Conservation (phyloP, 2,797 vertebrate genomes). For the Rachycentron canadum region DNA sequence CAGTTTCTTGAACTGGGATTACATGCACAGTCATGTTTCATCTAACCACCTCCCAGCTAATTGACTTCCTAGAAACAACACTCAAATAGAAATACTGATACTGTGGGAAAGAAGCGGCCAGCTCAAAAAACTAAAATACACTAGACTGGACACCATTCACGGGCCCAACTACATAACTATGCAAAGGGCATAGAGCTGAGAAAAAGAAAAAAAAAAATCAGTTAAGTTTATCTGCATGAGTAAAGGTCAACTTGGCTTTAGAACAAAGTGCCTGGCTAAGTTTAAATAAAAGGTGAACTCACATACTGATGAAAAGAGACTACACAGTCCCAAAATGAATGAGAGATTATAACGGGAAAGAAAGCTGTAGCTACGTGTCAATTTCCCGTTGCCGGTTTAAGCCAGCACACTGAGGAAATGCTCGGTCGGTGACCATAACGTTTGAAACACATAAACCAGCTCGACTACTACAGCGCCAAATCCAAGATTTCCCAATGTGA, state of each 20-base stretch:
- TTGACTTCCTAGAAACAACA: not conserved
- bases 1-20: not conserved
- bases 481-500: not conserved
- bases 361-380: slow-evolving; percentile 82
- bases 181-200: not conserved
- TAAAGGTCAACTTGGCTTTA: not conserved
- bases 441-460: not conserved
- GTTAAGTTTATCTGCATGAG: not conserved
- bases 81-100: not conserved
- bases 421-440: not conserved
- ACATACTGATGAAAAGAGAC: not conserved
- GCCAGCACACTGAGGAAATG: slow-evolving; percentile 19
- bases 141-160: not conserved
- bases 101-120: not conserved
- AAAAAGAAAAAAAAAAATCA: no score
- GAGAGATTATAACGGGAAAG: slow-evolving; percentile 48
- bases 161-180: not conserved
- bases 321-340: slow-evolving; percentile 6
- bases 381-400: slow-evolving; percentile 61
- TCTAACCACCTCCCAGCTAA: not conserved
- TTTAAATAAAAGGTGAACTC: not conserved
- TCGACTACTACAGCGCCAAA: no score
- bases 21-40: not conserved
- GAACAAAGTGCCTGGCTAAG: not conserved
- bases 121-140: not conserved